Base-by-base conservation (phyloP, 2,888 invertebrate species). In the Brachynemurus nebulosus region DNA sequence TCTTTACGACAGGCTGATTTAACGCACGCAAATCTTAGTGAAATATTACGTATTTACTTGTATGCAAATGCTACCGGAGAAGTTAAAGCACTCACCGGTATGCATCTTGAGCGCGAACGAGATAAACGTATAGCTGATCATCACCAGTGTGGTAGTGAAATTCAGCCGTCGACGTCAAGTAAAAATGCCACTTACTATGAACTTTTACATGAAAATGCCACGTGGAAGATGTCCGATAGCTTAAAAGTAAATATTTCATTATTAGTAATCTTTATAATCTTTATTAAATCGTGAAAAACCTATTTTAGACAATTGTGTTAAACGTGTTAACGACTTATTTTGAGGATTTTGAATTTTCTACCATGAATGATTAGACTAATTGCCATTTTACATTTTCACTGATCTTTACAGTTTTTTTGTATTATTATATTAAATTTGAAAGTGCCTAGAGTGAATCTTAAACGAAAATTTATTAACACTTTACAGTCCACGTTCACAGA, bases 41-140 rank as follows among this genome's bases (percentile, higher is more conserved):
- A 96, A 63, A 81, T 96, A 42, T 67, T 97, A 25, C 69, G 95
- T 51, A 86, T 95, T 60, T 96, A 92, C 61, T 68, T 95, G 52
- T 86, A 86, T 55, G 90, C 91, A 0, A 85, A 88, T 57, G 88
- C 88, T 1, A 88, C 88, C 0, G 88, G 86, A 0, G 88, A 89
- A 59, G 77, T 89, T 2, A 86, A 86, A 51, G 78, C 84, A 18
- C 65, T 85, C 41, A 83, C 84, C 12, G 82, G 73, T 16, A 70
- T 86, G n/a, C 80, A 84, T 40, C 79, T 85, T 42, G 88, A 88
- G 56, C 68, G 86, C 0, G 88, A 88, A 54, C 68, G 85, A 1
- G 86, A 86, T 58, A 79, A 83, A 35, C 71, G 82, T 20, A 73
- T 86, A 20, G 83, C 86, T 1, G 86, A 88, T 61, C 86, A 86